A percentile compares a stretch with the other conserved stretches of the same genome.
Evolutionary conservation across 2,113 vertebrate species (phyloP).

Genomic region (Pterocles gutturalis): DNA sequence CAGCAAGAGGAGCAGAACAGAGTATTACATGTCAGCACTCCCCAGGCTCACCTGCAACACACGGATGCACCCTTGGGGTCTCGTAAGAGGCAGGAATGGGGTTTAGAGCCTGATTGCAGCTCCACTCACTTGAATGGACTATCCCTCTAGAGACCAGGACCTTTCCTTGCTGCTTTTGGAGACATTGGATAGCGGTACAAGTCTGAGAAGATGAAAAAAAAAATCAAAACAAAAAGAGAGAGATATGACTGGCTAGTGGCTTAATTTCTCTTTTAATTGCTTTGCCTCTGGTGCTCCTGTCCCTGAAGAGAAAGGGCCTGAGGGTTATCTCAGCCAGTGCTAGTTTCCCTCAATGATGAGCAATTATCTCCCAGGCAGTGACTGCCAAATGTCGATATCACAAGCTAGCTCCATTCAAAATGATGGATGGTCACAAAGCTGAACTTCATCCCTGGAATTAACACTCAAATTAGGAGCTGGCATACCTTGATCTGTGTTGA

Average conservation of each 20-base stretch:
- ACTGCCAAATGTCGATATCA: conserved; percentile 13
- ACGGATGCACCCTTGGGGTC: neutral
- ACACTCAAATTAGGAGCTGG: neutral
- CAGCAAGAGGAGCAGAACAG: neutral
- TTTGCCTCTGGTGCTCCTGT: conserved; percentile 41
- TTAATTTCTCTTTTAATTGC: conserved; percentile 65
- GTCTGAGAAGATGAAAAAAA: neutral
- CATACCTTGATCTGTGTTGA: neutral
- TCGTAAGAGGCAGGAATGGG: neutral
- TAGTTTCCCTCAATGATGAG: neutral
- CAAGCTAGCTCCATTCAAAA: neutral
- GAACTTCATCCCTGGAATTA: conserved; percentile 2
- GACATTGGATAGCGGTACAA: neutral
- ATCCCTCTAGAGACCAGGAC: neutral
- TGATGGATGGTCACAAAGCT: neutral
- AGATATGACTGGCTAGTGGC: neutral
- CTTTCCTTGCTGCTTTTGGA: neutral
- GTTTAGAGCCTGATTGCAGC: neutral
- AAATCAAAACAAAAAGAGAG: neutral
- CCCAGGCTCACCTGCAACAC: neutral
- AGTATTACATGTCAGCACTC: neutral
- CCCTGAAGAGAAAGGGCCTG: conserved; percentile 20
- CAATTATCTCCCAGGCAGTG: conserved; percentile 29
- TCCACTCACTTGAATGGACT: neutral
- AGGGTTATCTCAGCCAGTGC: neutral